A percentile compares a stretch with the other conserved stretches of the same genome.
These are phyloP conservation scores for Metacarcinus magister DNA, from an alignment of 2,888 invertebrate species.

Conservation along the genomic window DNA sequence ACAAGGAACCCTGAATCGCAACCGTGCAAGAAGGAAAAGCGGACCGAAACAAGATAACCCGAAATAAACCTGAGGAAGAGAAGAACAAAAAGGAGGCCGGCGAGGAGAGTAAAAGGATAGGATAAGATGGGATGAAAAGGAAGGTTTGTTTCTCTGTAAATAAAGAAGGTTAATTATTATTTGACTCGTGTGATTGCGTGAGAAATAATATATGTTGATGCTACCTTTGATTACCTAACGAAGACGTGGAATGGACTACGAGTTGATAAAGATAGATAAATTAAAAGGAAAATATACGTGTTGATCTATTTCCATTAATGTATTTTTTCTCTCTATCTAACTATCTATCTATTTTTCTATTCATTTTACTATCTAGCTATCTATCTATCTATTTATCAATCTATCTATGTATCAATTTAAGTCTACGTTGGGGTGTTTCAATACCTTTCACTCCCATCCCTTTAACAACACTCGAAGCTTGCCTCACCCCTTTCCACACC, in stretches of 20 bases:
- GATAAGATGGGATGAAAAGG: neutral
- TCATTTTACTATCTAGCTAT: neutral
- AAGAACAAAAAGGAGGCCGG: too few species aligned
- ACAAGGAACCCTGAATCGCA: too few species aligned
- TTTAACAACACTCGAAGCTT: neutral
- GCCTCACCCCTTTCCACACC: neutral
- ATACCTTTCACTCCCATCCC: neutral
- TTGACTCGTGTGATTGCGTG: neutral
- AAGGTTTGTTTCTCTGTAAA: neutral
- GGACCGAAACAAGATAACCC: too few species aligned
- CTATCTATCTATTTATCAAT: neutral
- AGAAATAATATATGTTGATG: neutral
- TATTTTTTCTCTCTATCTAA: neutral
- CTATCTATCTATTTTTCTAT: neutral
- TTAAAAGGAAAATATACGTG: neutral
- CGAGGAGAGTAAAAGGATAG: neutral
- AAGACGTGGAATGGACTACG: too few species aligned
- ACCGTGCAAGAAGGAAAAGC: too few species aligned
- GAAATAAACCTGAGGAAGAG: too few species aligned
- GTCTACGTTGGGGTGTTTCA: neutral
- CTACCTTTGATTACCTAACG: neutral
- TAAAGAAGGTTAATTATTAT: neutral
- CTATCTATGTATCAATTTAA: neutral
- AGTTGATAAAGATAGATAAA: neutral
- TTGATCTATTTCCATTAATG: neutral